These are phyloP conservation scores for Perdita meconis DNA, from an alignment of 2,888 invertebrate species.

Conservation along the genomic window DNA sequence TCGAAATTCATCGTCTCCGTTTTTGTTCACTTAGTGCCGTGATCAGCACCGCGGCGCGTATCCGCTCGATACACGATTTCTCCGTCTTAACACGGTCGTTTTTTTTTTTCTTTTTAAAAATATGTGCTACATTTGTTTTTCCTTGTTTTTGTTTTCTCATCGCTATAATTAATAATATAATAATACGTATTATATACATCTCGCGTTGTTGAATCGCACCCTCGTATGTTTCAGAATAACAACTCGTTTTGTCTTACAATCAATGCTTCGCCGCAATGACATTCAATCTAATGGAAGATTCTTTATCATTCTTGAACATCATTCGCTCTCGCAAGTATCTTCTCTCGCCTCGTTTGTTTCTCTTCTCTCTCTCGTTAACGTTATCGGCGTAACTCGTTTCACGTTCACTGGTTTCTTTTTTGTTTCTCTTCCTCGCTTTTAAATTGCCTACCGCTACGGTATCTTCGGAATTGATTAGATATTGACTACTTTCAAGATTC, in stretches of 20 bases:
- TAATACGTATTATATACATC: conserved; percentile 64
- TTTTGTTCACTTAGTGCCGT: conserved; percentile 64
- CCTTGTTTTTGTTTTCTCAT: conserved; percentile 57
- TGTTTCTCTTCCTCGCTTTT: conserved; percentile 16
- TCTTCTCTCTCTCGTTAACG: conserved; percentile 17
- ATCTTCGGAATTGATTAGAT: conserved; percentile 74
- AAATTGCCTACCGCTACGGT: conserved; percentile 65
- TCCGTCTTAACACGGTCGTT: conserved; percentile 47
- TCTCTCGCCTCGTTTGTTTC: not conserved
- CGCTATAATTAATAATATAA: conserved; percentile 64
- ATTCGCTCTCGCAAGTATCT: conserved; percentile 43
- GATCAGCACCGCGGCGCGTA: conserved; percentile 58
- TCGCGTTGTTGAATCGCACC: conserved; percentile 51
- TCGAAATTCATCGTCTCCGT: conserved; percentile 53
- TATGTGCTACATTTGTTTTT: conserved; percentile 67
- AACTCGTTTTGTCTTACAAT: conserved; percentile 42
- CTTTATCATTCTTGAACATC: conserved; percentile 58
- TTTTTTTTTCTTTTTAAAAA: conserved; percentile 70
- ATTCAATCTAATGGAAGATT: conserved; percentile 67
- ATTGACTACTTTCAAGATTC: conserved; percentile 81
- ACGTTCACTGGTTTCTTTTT: conserved; percentile 17
- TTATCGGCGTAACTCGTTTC: conserved; percentile 51
- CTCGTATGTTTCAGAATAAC: conserved; percentile 56
- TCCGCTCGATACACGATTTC: conserved; percentile 43
- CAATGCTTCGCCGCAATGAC: conserved; percentile 57